Base-by-base conservation (phyloP, 2,113 vertebrate species). In the Campylorhamphus procurvoides region DNA sequence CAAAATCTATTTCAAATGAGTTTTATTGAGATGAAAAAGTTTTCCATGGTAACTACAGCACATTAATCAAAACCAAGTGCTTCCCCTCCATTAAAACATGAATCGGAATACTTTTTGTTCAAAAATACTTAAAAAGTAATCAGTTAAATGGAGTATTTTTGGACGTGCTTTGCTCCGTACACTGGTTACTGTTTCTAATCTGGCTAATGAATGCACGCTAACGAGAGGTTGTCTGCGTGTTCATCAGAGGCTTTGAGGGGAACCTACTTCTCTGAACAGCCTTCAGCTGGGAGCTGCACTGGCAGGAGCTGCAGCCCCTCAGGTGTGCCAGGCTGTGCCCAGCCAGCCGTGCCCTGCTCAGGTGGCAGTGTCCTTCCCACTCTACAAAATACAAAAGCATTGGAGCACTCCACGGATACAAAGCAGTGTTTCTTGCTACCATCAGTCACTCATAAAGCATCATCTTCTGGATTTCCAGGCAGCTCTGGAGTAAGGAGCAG, bases 401-500 rank as follows among this genome's bases (percentile, higher is more conserved):
- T n/a, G 75, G 88, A 96, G 86, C 84, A 85, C 72, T 95, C 92
- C 87, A 85, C 87, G 73, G 56, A 49, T 31, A 83, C 78, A 95
- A 86, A 95, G 76, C 90, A 83, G 87, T 52, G 79, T 60, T 94
- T 89, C 96, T 96, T 58, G 89, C 95, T 93, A 90, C 95, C 85
- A 62, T 58, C 35, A 75, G 78, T 50, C 71, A 59, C 35, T 93
- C 93, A 35, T 9, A 73, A 95, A 95, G 53, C 96, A 98, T 98
- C 98, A 98, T 98, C 98, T 98, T 94, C 98, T 98, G 46, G 98
- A 98, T 52, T 98, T 98, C 98, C 98, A 98, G 52, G 98, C 97
- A 81, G 97, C 96, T 96, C 98, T 98, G 96, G 98, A 98, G 96
- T 99, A 99, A 53, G 99, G 99, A 96, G 99, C 98, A 97, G 98